Percentiles rank a stretch among this genome's conserved stretches.
Evolutionary conservation across 2,797 vertebrate genomes (phyloP).

Genomic region (Chromis chromis): DNA sequence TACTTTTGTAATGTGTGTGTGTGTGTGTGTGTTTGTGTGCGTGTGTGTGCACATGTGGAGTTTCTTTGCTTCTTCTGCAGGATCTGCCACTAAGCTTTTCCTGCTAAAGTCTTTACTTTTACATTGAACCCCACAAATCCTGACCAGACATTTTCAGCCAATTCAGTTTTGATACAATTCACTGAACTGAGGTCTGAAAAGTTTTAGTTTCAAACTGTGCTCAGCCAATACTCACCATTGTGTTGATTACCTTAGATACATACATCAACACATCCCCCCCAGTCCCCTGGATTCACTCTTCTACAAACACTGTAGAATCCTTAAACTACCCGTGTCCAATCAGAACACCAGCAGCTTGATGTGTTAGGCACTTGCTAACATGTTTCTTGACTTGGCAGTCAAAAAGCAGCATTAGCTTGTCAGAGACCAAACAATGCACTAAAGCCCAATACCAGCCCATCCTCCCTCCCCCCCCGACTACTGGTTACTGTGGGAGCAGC

Average conservation of each 20-base stretch:
- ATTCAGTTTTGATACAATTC: conserved; percentile 61
- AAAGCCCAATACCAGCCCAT: conserved; percentile 18
- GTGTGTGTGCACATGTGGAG: conserved; percentile 25
- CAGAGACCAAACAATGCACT: conserved; percentile 64
- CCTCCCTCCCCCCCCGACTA: conserved; percentile 14
- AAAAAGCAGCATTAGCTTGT: conserved; percentile 50
- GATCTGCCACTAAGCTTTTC: conserved; percentile 65
- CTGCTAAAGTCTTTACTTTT: conserved; percentile 61
- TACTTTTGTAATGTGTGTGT: conserved; percentile 63
- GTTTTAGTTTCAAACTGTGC: not conserved
- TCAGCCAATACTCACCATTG: not conserved
- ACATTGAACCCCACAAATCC: conserved; percentile 67
- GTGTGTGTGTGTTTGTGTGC: conserved; percentile 33
- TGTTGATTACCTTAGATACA: not conserved
- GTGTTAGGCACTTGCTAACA: conserved; percentile 42
- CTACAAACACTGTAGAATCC: not conserved
- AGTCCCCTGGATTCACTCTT: not conserved
- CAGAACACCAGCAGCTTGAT: conserved; percentile 26
- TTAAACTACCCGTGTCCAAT: conserved; percentile 18
- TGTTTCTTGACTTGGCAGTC: conserved; percentile 55
- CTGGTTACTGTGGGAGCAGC: conserved; percentile 83
- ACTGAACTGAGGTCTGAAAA: conserved; percentile 44
- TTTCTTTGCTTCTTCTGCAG: conserved; percentile 65
- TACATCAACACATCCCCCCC: not conserved
- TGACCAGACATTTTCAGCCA: conserved; percentile 60